Base-by-base conservation (phyloP, 1,140 invertebrate genomes). In the Meloidogyne chitwoodi region DNA sequence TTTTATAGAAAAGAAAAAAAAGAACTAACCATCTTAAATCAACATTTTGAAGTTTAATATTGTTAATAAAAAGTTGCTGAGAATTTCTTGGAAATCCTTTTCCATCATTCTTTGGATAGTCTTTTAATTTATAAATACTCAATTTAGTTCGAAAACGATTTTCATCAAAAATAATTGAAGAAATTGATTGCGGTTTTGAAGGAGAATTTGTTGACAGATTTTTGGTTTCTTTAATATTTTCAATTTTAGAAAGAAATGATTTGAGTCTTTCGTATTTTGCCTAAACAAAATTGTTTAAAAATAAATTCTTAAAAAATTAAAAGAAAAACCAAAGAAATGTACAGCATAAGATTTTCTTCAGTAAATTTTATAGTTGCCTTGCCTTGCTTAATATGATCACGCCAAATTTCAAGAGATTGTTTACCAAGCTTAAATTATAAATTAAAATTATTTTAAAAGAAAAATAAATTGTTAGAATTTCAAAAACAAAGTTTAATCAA, bases 11-110 rank as follows among this genome's bases (percentile, higher is more conserved):
- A n/a, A n/a, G n/a, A n/a, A n/a, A n/a, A n/a, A n/a, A 38, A 38
- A 38, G 3, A 26, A 56, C 38, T 16, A 77, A 77, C 75, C 75
- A 77, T 34, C 75, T 69, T 3, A 77, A 26, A 65, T 77, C 75
- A 27, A 63, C 71, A 26, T 69, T 41, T 34, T 65, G 56, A 22
- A 77, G 63, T 27, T 66, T 62, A 16, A 74, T 66, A 34, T 34
- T 44, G 34, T 26, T 26, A 48, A 77, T 65, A 27, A 63, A 38
- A 48, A 77, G 75, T n/a, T 74, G 56, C 3, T 31, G 34, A 1
- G 76, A 65, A 64, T 56, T 72, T 22, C 16, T 65, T 31, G 75
- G 71, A 68, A 68, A 27, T 4, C 24, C 67, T 12, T 8, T 11
- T 68, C 34, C n/a, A 12, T 31, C 34, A 68, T 68, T 31, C 24